A percentile compares a stretch with the other conserved stretches of the same genome.
Conservation (phyloP, 2,113 vertebrate species). For the Galemys pyrenaicus region DNA sequence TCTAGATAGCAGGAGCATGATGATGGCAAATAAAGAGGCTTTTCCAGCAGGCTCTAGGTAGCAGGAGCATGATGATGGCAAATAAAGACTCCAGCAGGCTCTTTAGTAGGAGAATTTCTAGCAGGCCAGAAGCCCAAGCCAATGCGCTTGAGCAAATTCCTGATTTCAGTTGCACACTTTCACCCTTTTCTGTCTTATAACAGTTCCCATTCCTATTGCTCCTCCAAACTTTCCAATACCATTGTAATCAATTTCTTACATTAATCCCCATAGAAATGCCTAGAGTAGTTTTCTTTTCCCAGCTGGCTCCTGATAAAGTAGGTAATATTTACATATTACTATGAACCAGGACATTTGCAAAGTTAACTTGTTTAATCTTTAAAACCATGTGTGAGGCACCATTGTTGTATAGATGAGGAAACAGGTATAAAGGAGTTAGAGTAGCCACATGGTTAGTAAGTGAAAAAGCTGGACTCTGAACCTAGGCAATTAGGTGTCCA, state of each 20-base stretch:
- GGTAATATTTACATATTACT: not conserved
- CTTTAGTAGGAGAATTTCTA: no score
- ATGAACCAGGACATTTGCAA: not conserved
- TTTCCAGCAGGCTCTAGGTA: no score
- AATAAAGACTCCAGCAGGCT: not conserved
- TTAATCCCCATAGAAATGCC: not conserved
- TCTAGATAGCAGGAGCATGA: not conserved
- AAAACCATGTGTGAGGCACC: not conserved
- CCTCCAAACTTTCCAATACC: not conserved
- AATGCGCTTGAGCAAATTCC: not conserved
- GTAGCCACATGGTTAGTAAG: not conserved
- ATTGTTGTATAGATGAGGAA: not conserved
- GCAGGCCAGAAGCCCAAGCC: not conserved
- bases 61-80: not conserved
- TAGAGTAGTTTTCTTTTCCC: not conserved
- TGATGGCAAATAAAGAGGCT: no score
- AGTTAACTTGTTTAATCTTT: not conserved
- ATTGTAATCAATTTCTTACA: not conserved
- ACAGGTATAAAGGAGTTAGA: not conserved
- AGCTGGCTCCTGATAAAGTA: not conserved
- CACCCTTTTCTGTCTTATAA: not conserved
- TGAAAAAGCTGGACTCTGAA: not conserved
- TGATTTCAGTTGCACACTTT: not conserved
- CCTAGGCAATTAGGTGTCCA: not conserved
- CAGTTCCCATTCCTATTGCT: not conserved